A percentile compares a stretch with the other conserved stretches of the same genome.
Conservation (phyloP, 2,888 invertebrate genomes). For the Chrysolina oricalcia region DNA sequence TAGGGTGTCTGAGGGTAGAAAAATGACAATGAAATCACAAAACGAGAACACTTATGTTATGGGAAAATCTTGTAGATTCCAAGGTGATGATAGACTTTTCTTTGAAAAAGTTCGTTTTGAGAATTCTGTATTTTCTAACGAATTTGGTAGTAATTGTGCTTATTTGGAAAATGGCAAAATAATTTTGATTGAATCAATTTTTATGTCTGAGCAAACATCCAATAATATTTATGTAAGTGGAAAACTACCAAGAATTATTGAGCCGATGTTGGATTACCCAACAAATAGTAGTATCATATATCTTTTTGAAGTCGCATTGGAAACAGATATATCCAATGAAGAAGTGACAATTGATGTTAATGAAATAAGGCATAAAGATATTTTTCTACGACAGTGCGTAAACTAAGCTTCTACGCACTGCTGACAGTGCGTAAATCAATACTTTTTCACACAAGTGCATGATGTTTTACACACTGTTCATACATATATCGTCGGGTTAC, state of each 20-base stretch:
- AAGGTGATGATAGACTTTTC: neutral
- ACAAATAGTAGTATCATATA: conserved; percentile 2
- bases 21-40: neutral
- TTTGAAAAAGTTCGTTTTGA: neutral
- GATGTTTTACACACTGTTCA: too few relatives aligned
- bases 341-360: too few relatives aligned
- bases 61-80: neutral
- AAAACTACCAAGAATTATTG: neutral
- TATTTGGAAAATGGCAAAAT: neutral
- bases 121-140: neutral
- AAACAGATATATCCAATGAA: too few relatives aligned
- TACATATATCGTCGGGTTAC: too few relatives aligned
- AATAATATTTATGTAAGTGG: neutral
- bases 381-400: too few relatives aligned
- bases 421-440: too few relatives aligned
- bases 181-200: conserved; percentile 2
- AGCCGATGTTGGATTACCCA: neutral
- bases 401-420: too few relatives aligned
- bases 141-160: conserved; percentile 3
- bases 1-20: conserved; percentile 32
- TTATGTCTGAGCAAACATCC: neutral
- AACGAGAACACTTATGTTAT: neutral
- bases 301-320: neutral
- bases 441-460: too few relatives aligned
- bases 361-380: too few relatives aligned